Conservation (phyloP, 30 jellyfish, hydroid and myxozoan genomes). For the Pseudorhiza aurosa region DNA sequence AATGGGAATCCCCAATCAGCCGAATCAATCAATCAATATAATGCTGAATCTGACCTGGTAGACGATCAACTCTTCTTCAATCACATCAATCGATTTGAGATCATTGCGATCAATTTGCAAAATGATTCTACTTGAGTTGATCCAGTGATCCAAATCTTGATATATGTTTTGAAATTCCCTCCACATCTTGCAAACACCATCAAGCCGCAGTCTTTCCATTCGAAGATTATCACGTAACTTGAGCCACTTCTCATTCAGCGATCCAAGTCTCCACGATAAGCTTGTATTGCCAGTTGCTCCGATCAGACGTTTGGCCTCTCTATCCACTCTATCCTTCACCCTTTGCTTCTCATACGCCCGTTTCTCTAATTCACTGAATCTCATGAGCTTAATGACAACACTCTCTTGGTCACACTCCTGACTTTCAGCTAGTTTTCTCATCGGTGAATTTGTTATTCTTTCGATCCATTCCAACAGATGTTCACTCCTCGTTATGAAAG, state of each 20-base stretch:
- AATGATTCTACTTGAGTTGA: conserved; percentile 8
- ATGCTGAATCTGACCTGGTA: too few relatives aligned
- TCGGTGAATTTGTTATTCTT: conserved; percentile 18
- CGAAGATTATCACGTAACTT: conserved; percentile 42
- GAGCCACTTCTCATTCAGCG: conserved; percentile 54
- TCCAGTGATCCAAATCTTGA: conserved; percentile 56
- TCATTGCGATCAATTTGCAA: conserved; percentile 25
- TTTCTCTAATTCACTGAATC: conserved; percentile 76
- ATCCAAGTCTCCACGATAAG: conserved; percentile 19
- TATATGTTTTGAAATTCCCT: conserved; percentile 36
- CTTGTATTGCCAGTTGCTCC: conserved; percentile 29
- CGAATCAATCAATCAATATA: too few relatives aligned
- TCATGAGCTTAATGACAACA: conserved; percentile 74
- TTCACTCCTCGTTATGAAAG: conserved; percentile 66
- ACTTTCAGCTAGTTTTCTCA: conserved; percentile 7
- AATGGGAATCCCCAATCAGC: too few relatives aligned
- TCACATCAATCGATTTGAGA: conserved; percentile 25
- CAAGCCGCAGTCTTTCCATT: conserved; percentile 53
- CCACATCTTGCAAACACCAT: conserved; percentile 51
- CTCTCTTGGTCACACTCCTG: conserved; percentile 78
- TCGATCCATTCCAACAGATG: conserved; percentile 80
- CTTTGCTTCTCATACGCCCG: conserved; percentile 75
- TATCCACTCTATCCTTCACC: conserved; percentile 50
- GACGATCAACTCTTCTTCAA: conserved; percentile 12
- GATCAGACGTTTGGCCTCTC: conserved; percentile 64